Percentiles rank a stretch among this genome's conserved stretches.
phyloP scores from a whole-genome alignment of 2,797 vertebrate genomes.

The Phrynocephalus vlangalii region DNA sequence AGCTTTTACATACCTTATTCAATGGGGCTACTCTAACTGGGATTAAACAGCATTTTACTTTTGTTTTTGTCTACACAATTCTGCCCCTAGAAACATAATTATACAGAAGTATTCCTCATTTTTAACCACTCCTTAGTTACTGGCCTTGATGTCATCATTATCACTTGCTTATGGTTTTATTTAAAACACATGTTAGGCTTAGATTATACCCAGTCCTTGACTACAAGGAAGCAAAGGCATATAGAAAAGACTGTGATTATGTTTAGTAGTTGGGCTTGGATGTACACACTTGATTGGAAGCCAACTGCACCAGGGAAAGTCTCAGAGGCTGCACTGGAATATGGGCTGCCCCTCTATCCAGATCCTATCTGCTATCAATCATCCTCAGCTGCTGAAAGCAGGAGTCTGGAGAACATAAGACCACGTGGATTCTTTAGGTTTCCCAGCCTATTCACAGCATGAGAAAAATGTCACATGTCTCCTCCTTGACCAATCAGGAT shows the following conservation, averaged over 20 bases:
- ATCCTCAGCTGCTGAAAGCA: too few relatives aligned
- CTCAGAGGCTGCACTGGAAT: slow-evolving; percentile 11
- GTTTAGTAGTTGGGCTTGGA: slow-evolving; percentile 45
- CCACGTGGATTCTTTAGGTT: too few relatives aligned
- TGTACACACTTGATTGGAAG: not conserved
- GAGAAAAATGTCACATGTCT: too few relatives aligned
- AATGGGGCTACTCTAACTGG: not conserved
- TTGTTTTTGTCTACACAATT: not conserved
- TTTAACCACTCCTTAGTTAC: not conserved
- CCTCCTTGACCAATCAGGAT: too few relatives aligned
- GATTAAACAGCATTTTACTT: not conserved
- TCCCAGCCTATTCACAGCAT: too few relatives aligned
- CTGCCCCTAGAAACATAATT: not conserved
- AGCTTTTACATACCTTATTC: too few relatives aligned
- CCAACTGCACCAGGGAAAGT: slow-evolving; percentile 57
- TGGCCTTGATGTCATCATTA: not conserved
- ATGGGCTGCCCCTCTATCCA: too few relatives aligned
- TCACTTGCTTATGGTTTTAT: not conserved
- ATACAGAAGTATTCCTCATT: not conserved
- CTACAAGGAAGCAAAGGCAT: slow-evolving; percentile 35
- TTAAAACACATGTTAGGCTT: not conserved
- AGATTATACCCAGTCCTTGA: not conserved
- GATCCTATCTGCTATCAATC: too few relatives aligned
- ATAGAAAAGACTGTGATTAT: slow-evolving; percentile 48
- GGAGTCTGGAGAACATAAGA: too few relatives aligned